A percentile compares a stretch with the other conserved stretches of the same genome.
phyloP scores from a whole-genome alignment of 2,888 invertebrate genomes.

The Tenthredo distinguenda region DNA sequence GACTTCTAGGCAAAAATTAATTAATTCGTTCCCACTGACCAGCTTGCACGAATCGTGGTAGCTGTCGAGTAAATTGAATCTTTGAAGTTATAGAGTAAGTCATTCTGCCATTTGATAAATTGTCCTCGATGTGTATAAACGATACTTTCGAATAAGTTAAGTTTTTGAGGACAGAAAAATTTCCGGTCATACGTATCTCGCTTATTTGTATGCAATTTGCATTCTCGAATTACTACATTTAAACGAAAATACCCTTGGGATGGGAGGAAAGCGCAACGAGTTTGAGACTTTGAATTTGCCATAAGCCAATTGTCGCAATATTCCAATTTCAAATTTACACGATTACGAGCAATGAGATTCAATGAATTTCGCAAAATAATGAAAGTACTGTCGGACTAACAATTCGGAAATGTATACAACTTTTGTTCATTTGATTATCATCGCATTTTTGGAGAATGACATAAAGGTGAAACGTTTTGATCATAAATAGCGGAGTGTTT shows the following conservation, averaged over 20 bases:
- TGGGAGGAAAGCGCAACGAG: conserved; percentile 6
- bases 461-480: conserved; percentile 2
- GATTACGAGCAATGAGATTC: not conserved
- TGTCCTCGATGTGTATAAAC: not conserved
- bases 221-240: not conserved
- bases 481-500: conserved; percentile 15
- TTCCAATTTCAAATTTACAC: not conserved
- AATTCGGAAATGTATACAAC: not conserved
- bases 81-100: not conserved
- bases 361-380: not conserved
- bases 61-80: not conserved
- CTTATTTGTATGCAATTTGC: conserved; percentile 27
- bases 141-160: not conserved
- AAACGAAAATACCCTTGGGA: conserved; percentile 12
- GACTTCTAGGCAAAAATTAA: conserved; percentile 6
- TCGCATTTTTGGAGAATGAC: not conserved
- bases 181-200: not conserved
- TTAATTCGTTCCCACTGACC: not conserved
- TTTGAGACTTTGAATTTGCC: conserved; percentile 13
- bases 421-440: not conserved
- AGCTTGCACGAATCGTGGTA: conserved; percentile 16
- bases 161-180: not conserved
- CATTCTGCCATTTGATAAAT: not conserved
- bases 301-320: not conserved
- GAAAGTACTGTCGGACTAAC: not conserved